phyloP scores from a whole-genome alignment of 2,888 invertebrate species.

The Dascillus cervinus region DNA sequence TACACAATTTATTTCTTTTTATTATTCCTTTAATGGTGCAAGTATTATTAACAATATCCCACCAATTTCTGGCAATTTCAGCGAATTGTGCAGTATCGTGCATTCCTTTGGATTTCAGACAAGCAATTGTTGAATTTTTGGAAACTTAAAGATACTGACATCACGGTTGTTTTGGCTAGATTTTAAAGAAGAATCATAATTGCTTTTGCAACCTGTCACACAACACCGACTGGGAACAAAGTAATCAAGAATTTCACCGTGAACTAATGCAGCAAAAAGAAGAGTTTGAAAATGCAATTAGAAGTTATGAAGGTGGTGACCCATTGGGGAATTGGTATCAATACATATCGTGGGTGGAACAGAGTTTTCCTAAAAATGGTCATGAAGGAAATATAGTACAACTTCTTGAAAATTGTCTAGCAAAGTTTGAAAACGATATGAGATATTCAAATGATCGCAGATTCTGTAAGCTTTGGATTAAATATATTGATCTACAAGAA shows the following conservation, averaged over 20 bases:
- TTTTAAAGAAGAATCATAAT: too few species aligned
- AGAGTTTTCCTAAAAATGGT: constrained; percentile 84
- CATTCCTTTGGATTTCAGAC: too few species aligned
- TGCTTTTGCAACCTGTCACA: too few species aligned
- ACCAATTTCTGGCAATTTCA: too few species aligned
- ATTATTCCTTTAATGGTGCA: too few species aligned
- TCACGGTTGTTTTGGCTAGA: too few species aligned
- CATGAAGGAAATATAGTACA: constrained; percentile 72
- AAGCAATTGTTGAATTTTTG: too few species aligned
- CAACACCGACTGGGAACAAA: too few species aligned
- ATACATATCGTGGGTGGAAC: constrained; percentile 89
- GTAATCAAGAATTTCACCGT: constrained; percentile 59
- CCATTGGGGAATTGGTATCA: constrained; percentile 82
- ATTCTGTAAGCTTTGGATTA: constrained; percentile 81
- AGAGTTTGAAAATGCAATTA: constrained; percentile 71
- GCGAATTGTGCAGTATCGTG: too few species aligned
- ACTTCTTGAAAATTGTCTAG: constrained; percentile 73
- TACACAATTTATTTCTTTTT: too few species aligned
- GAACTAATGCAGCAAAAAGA: constrained; percentile 61
- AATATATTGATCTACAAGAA: constrained; percentile 74
- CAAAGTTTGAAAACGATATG: constrained; percentile 68
- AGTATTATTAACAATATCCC: too few species aligned
- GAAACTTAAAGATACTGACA: too few species aligned
- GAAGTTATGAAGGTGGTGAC: constrained; percentile 77
- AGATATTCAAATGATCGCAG: constrained; percentile 80